Evolutionary conservation across 2,888 invertebrate genomes (phyloP).

Genomic region (Caenorhabditis plicata): DNA sequence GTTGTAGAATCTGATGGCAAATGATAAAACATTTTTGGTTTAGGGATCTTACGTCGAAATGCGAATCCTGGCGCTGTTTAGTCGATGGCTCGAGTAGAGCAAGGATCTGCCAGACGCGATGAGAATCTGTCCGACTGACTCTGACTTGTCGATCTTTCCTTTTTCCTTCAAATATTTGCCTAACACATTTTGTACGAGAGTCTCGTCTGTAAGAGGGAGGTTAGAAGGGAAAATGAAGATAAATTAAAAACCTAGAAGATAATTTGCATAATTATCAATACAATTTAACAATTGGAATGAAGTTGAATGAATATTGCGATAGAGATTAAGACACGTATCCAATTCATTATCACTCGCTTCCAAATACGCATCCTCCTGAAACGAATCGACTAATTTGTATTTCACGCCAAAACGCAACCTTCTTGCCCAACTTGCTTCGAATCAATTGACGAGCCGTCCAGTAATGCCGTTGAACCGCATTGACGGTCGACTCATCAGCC

Average conservation of each 20-base stretch:
- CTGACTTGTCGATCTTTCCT: constrained; percentile 82
- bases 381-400: neutral
- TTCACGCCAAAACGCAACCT: constrained; percentile 15
- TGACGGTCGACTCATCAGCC: constrained; percentile 51
- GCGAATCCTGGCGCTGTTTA: constrained; percentile 28
- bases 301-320: constrained; percentile 67
- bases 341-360: constrained; percentile 92
- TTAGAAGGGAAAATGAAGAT: neutral
- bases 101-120: constrained; percentile 41
- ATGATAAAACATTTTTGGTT: too few relatives aligned
- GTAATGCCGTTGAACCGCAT: constrained; percentile 83
- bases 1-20: constrained; percentile 73
- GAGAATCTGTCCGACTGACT: constrained; percentile 67
- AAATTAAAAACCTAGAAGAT: constrained; percentile 75
- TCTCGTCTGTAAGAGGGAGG: constrained; percentile 72
- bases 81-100: constrained; percentile 41
- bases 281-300: constrained; percentile 67
- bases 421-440: constrained; percentile 55
- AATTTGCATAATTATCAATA: constrained; percentile 76
- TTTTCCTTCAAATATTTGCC: constrained; percentile 91
- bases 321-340: constrained; percentile 86
- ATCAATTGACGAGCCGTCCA: constrained; percentile 93
- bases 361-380: constrained; percentile 87
- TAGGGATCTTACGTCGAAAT: constrained; percentile 23
- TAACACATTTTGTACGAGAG: constrained; percentile 91